A percentile compares a stretch with the other conserved stretches of the same genome.
Conservation (phyloP, 2,888 invertebrate genomes). For the Platycheirus rosarum region DNA sequence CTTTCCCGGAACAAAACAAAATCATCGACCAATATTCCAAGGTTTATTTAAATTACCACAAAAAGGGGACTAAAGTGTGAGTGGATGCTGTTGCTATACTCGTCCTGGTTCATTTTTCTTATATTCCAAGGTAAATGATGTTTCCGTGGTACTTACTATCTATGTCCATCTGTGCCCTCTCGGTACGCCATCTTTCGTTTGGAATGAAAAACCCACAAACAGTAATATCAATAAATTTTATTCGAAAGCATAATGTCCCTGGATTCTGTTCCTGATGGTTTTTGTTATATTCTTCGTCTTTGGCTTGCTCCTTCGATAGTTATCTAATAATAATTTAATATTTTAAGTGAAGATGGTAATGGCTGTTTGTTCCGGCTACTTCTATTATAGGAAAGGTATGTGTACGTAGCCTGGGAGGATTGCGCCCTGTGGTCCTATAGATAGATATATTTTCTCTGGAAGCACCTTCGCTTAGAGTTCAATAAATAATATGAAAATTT, state of each 20-base stretch:
- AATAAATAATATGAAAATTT: slow-evolving; percentile 72
- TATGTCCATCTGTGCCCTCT: slow-evolving; percentile 64
- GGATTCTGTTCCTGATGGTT: slow-evolving; percentile 70
- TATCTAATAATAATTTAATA: slow-evolving; percentile 73
- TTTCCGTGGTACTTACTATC: slow-evolving; percentile 52
- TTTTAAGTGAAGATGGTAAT: slow-evolving; percentile 43
- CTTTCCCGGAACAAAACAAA: slow-evolving; percentile 7
- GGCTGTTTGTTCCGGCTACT: slow-evolving; percentile 7
- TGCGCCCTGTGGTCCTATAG: slow-evolving; percentile 13
- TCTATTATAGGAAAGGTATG: background rate
- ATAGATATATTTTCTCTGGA: background rate
- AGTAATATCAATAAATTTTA: slow-evolving; percentile 74
- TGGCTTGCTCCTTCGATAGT: slow-evolving; percentile 62
- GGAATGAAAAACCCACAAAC: slow-evolving; percentile 60
- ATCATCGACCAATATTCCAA: slow-evolving; percentile 23
- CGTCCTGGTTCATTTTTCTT: slow-evolving; percentile 31
- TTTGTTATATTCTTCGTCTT: slow-evolving; percentile 56
- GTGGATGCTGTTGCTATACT: slow-evolving; percentile 16
- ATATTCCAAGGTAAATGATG: slow-evolving; percentile 64
- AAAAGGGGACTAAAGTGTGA: slow-evolving; percentile 27
- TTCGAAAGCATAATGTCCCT: slow-evolving; percentile 73
- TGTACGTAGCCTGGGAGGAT: too few species aligned
- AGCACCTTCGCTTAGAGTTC: slow-evolving; percentile 52
- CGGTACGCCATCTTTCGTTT: slow-evolving; percentile 49
- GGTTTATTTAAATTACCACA: slow-evolving; percentile 59